Conservation (phyloP, 2,113 vertebrate species). For the Tichodroma muraria region DNA sequence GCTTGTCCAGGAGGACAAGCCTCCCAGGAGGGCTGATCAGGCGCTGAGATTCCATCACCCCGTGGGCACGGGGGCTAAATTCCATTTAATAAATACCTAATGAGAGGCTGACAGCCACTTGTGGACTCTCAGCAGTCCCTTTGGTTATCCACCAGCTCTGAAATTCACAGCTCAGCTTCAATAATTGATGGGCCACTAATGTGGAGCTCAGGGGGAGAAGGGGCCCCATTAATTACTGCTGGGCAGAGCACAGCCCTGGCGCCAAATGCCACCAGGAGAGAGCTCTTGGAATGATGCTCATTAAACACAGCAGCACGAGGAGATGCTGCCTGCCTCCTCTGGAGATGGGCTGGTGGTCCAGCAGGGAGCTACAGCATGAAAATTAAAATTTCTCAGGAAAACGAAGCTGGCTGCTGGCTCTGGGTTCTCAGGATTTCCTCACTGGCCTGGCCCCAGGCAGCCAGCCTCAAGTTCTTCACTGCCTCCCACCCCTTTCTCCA, state of each 20-base stretch:
- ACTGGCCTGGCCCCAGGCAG: no score
- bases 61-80: neutral
- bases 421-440: neutral
- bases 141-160: neutral
- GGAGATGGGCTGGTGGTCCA: rapidly evolving
- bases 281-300: neutral
- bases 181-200: slow-evolving; percentile 31
- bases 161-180: neutral
- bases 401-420: neutral
- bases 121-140: neutral
- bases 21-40: rapidly evolving
- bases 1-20: neutral
- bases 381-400: neutral
- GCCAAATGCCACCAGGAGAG: neutral
- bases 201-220: neutral
- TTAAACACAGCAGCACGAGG: neutral
- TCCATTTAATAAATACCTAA: slow-evolving; percentile 58
- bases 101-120: slow-evolving; percentile 25
- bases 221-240: neutral
- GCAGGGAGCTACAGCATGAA: neutral
- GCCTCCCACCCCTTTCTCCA: neutral
- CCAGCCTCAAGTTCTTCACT: neutral
- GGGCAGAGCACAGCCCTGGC: neutral
- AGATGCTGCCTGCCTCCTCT: neutral
- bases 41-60: neutral